A percentile compares a stretch with the other conserved stretches of the same genome.
Evolutionary conservation across 1,140 invertebrate species (phyloP).

Genomic region (Apis florea): DNA sequence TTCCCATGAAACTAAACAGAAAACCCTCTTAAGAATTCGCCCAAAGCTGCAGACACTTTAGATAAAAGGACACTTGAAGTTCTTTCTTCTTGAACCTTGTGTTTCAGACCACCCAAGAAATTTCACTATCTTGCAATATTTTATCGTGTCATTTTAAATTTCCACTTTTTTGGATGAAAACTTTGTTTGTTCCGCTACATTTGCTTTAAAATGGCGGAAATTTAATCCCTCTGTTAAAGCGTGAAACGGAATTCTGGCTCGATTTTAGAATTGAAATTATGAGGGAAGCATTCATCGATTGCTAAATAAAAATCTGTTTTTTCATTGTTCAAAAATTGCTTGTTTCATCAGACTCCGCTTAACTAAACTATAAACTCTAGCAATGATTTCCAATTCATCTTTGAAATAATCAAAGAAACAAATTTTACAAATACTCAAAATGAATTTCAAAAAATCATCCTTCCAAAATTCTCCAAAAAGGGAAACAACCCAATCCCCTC

Average conservation of each 20-base stretch:
- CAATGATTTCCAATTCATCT: too few species aligned
- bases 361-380: not conserved
- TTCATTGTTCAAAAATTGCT: too few species aligned
- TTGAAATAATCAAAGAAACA: too few species aligned
- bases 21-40: slow-evolving; percentile 9
- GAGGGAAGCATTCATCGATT: not conserved
- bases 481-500: too few species aligned
- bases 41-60: slow-evolving; percentile 8
- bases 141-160: not conserved
- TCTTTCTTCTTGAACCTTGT: not conserved
- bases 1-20: slow-evolving; percentile 29
- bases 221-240: not conserved
- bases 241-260: not conserved
- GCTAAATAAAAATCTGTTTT: not conserved
- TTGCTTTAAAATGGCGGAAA: not conserved
- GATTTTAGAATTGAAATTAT: not conserved
- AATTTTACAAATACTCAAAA: too few species aligned
- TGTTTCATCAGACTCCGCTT: too few species aligned
- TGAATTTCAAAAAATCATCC: too few species aligned
- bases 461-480: too few species aligned
- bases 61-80: slow-evolving; percentile 15
- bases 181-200: not conserved
- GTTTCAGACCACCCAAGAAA: slow-evolving; percentile 20
- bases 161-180: not conserved
- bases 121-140: not conserved